Evolutionary conservation across 2,888 invertebrate species (phyloP).

Genomic region (Sarcophaga carnaria): DNA sequence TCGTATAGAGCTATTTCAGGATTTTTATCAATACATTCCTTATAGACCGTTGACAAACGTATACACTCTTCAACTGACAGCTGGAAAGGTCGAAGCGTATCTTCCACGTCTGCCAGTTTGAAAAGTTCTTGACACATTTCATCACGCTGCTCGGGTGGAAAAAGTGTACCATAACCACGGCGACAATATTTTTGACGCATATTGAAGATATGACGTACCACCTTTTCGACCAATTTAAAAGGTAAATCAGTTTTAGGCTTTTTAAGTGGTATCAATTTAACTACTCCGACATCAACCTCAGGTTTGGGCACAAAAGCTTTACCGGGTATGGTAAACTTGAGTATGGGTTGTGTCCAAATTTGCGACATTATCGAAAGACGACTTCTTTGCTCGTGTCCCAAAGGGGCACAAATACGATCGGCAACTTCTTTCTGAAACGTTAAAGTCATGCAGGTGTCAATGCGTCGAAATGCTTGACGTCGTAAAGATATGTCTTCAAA

Average conservation of each 20-base stretch:
- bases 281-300: conserved; percentile 97
- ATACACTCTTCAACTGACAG: conserved; percentile 90
- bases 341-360: conserved; percentile 91
- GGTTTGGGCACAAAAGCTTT: conserved; percentile 96
- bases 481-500: conserved; percentile 89
- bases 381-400: conserved; percentile 88
- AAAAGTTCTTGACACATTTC: conserved; percentile 87
- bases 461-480: conserved; percentile 90
- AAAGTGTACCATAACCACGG: conserved; percentile 87
- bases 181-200: conserved; percentile 93
- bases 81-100: conserved; percentile 87
- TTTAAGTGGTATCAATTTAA: conserved; percentile 91
- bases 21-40: conserved; percentile 86
- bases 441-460: conserved; percentile 92
- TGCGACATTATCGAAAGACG: conserved; percentile 97
- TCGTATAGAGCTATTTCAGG: conserved; percentile 87
- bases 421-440: conserved; percentile 99
- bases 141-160: conserved; percentile 87
- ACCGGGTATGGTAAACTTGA: conserved; percentile 94
- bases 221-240: conserved; percentile 94
- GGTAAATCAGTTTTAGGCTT: conserved; percentile 89
- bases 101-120: conserved; percentile 87
- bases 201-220: conserved; percentile 92
- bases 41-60: conserved; percentile 89
- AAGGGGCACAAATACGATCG: conserved; percentile 92